A percentile compares a stretch with the other conserved stretches of the same genome.
Conservation (phyloP, 35 echinoderm and acorn worm species). For the Holothuria glaberrima region DNA sequence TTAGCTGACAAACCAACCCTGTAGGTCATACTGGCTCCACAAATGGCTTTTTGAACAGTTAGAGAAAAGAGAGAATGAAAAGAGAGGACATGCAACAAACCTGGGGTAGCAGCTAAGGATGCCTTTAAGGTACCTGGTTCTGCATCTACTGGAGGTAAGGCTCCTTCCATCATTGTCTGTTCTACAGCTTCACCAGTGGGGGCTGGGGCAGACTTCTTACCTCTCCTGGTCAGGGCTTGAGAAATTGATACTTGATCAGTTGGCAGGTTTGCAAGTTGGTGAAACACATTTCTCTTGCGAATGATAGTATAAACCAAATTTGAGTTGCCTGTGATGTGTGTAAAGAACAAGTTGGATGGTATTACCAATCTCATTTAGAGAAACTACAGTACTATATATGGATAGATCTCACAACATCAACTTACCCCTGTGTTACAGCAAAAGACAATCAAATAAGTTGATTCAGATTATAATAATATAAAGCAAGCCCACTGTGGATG, state of each 20-base stretch:
- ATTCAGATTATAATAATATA: too few relatives aligned
- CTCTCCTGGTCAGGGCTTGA: slow-evolving; percentile 81
- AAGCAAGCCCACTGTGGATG: too few relatives aligned
- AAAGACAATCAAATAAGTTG: background rate
- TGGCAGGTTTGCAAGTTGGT: slow-evolving; percentile 93
- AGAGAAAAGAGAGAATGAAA: too few relatives aligned
- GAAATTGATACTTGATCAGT: slow-evolving; percentile 86
- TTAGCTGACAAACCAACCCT: too few relatives aligned
- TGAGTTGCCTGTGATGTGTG: slow-evolving; percentile 78
- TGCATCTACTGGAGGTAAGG: slow-evolving; percentile 91
- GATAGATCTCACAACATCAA: too few relatives aligned
- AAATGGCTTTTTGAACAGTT: too few relatives aligned
- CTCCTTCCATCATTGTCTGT: slow-evolving; percentile 87
- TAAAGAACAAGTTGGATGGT: background rate
- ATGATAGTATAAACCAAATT: slow-evolving; percentile 99
- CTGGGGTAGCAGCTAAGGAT: slow-evolving; percentile 91
- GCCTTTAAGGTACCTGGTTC: slow-evolving; percentile 94
- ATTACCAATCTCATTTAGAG: too few relatives aligned
- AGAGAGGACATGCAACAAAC: slow-evolving; percentile 12
- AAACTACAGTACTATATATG: too few relatives aligned
- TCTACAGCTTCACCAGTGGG: slow-evolving; percentile 66
- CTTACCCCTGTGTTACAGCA: too few relatives aligned
- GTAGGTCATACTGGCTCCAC: too few relatives aligned
- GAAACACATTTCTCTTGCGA: slow-evolving; percentile 95
- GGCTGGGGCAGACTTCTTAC: slow-evolving; percentile 69